These are phyloP conservation scores for Gobius niger DNA, from an alignment of 2,113 vertebrate species.

Conservation along the genomic window DNA sequence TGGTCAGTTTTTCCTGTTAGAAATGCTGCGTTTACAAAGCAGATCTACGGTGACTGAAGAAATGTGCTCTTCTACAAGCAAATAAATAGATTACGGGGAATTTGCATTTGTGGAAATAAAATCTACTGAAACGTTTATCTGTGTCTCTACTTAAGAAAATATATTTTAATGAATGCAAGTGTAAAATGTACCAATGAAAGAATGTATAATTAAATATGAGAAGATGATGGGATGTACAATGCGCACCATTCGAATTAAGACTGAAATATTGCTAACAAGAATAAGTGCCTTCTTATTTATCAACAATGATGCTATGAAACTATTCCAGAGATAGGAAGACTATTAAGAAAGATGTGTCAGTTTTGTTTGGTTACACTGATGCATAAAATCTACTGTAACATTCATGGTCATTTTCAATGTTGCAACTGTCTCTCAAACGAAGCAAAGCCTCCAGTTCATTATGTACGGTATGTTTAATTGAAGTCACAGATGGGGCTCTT, in stretches of 20 bases:
- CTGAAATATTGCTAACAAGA: conserved; percentile 33
- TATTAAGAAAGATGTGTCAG: not conserved
- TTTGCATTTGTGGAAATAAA: too few relatives aligned
- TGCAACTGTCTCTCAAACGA: not conserved
- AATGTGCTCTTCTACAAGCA: too few relatives aligned
- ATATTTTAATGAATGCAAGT: conserved; percentile 7
- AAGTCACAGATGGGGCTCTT: not conserved
- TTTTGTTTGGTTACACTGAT: not conserved
- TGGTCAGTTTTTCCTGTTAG: too few relatives aligned
- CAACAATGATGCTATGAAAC: conserved; percentile 19
- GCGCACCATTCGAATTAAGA: conserved; percentile 34
- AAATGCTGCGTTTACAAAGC: too few relatives aligned
- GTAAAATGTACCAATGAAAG: not conserved
- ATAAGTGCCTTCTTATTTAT: conserved; percentile 15
- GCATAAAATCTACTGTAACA: too few relatives aligned
- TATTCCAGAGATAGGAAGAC: conserved; percentile 13
- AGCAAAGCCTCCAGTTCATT: not conserved
- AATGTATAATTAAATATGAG: too few relatives aligned
- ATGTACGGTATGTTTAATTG: not conserved
- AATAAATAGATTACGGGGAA: too few relatives aligned
- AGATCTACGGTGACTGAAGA: too few relatives aligned
- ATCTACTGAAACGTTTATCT: too few relatives aligned
- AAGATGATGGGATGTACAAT: too few relatives aligned
- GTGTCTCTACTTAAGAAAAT: too few relatives aligned
- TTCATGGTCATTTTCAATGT: too few relatives aligned